Evolutionary conservation across 1,140 invertebrate species (phyloP).

Genomic region (Campodea augens): DNA sequence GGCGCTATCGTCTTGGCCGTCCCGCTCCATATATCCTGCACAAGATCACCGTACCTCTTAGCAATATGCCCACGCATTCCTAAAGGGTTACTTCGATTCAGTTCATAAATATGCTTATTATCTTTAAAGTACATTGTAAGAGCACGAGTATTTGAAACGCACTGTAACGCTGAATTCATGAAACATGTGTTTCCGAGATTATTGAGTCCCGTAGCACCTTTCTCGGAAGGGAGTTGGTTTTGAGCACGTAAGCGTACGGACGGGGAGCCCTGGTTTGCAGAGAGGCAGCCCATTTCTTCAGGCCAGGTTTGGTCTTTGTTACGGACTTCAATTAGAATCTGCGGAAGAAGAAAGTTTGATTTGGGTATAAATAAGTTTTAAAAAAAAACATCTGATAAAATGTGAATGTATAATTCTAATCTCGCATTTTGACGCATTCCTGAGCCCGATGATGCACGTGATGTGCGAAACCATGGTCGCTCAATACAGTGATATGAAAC

Average conservation of each 20-base stretch:
- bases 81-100: slow-evolving; percentile 61
- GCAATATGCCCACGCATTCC: slow-evolving; percentile 68
- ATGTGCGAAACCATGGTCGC: no score
- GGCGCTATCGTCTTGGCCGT: slow-evolving; percentile 60
- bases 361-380: no score
- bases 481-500: no score
- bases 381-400: no score
- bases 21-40: slow-evolving; percentile 69
- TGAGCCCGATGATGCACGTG: no score
- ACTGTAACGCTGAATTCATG: slow-evolving; percentile 76
- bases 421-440: no score
- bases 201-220: slow-evolving; percentile 67
- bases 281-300: slow-evolving; percentile 53
- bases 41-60: slow-evolving; percentile 61
- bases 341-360: no score
- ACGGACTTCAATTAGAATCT: slow-evolving; percentile 55
- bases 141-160: slow-evolving; percentile 58
- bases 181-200: slow-evolving; percentile 83
- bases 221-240: slow-evolving; percentile 25
- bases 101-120: slow-evolving; percentile 59
- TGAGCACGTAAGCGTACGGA: no score
- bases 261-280: no score
- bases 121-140: slow-evolving; percentile 60
- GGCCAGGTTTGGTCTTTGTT: slow-evolving; percentile 82
- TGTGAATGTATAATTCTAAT: no score